Evolutionary conservation across 1,140 invertebrate genomes (phyloP).

Genomic region (Polypedilum vanderplanki): DNA sequence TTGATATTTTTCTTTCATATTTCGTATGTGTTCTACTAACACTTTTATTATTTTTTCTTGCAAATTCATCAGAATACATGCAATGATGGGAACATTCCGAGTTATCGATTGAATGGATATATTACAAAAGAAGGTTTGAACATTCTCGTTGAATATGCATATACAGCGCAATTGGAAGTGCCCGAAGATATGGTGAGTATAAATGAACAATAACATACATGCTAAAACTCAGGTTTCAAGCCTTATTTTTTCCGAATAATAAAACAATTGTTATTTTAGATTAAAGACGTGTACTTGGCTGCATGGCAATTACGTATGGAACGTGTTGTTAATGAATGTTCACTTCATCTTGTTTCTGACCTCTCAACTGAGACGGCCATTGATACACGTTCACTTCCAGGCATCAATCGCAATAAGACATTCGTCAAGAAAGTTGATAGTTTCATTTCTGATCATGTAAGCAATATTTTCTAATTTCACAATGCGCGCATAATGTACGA

Average conservation of each 20-base stretch:
- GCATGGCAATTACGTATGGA: constrained; percentile 68
- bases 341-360: constrained; percentile 59
- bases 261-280: constrained; percentile 40
- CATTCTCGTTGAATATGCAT: constrained; percentile 71
- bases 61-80: constrained; percentile 21
- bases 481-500: too few species aligned
- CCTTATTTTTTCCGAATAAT: neutral
- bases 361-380: constrained; percentile 64
- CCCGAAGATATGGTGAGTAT: constrained; percentile 40
- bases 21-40: neutral
- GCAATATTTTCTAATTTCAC: constrained; percentile 33
- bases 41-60: neutral
- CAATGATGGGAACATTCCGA: constrained; percentile 31
- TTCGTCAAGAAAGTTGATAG: constrained; percentile 58
- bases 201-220: neutral
- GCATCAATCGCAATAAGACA: constrained; percentile 54
- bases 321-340: constrained; percentile 61
- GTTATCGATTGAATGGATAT: constrained; percentile 31
- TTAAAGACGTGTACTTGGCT: constrained; percentile 66
- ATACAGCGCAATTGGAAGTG: constrained; percentile 54
- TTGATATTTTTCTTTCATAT: neutral
- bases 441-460: constrained; percentile 65
- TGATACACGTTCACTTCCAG: constrained; percentile 58
- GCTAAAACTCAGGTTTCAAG: too few species aligned
- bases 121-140: constrained; percentile 50